Evolutionary conservation across 2,888 invertebrate genomes (phyloP).

Genomic region (Lepeophtheirus nordmannii): DNA sequence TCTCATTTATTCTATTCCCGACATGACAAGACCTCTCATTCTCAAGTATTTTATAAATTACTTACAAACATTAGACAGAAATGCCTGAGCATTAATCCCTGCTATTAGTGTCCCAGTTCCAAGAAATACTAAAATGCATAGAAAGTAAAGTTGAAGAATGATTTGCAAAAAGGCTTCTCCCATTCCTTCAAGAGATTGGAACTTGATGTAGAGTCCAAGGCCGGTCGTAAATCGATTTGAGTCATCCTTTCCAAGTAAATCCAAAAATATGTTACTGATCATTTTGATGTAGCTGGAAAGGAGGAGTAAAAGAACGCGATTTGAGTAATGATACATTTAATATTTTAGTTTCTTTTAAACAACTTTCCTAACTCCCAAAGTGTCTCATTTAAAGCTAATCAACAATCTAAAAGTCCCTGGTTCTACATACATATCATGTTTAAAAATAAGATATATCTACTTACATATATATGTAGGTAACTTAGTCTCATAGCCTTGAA

Average conservation of each 20-base stretch:
- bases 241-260: not conserved
- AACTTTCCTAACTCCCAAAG: no score
- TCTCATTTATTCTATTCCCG: no score
- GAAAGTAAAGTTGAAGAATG: conserved; percentile 18
- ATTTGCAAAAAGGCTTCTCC: conserved; percentile 14
- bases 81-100: not conserved
- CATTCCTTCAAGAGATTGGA: conserved; percentile 9
- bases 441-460: no score
- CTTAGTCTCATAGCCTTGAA: no score
- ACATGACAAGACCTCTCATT: no score
- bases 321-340: no score
- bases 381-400: no score
- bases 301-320: no score
- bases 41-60: not conserved
- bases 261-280: not conserved
- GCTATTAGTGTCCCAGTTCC: conserved; percentile 21
- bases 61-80: conserved; percentile 14
- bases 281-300: not conserved
- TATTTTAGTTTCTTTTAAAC: no score
- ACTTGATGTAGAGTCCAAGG: conserved; percentile 4
- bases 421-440: no score
- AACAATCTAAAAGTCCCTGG: no score
- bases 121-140: conserved; percentile 11
- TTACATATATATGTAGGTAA: no score
- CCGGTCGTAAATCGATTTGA: not conserved